Conservation (phyloP, 2,888 invertebrate species). For the Melanostoma scalare region DNA sequence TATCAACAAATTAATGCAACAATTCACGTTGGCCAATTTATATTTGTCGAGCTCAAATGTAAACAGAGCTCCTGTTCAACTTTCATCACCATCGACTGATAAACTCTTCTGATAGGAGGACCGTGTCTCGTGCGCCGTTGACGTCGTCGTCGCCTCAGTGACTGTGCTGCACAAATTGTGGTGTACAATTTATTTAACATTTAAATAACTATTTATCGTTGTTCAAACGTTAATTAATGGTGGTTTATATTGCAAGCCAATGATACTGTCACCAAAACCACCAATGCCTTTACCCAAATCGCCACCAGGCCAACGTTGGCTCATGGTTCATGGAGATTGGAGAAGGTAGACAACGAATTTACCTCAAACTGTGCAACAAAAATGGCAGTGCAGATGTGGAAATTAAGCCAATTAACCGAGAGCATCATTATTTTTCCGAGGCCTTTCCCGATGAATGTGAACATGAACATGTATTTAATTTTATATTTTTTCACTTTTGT, state of each 20-base stretch:
- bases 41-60: constrained; percentile 8
- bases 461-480: background rate
- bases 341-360: constrained; percentile 12
- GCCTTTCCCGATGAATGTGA: constrained; percentile 3
- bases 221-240: constrained; percentile 68
- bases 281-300: background rate
- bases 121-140: background rate
- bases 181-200: constrained; percentile 41
- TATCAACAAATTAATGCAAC: constrained; percentile 41
- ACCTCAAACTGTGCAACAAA: constrained; percentile 29
- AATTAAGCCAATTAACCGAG: constrained; percentile 62
- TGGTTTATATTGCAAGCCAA: constrained; percentile 40
- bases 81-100: constrained; percentile 2
- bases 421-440: constrained; percentile 27
- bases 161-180: background rate
- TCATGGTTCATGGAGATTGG: background rate
- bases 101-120: background rate
- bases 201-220: constrained; percentile 63
- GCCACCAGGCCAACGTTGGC: background rate
- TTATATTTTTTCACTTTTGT: constrained; percentile 10
- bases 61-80: constrained; percentile 4
- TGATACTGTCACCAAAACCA: constrained; percentile 29
- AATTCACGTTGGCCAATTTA: constrained; percentile 29
- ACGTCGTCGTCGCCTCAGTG: background rate
- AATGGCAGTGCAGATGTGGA: constrained; percentile 31